Conservation (phyloP, 1,140 invertebrate genomes). For the Bombus fervidus region DNA sequence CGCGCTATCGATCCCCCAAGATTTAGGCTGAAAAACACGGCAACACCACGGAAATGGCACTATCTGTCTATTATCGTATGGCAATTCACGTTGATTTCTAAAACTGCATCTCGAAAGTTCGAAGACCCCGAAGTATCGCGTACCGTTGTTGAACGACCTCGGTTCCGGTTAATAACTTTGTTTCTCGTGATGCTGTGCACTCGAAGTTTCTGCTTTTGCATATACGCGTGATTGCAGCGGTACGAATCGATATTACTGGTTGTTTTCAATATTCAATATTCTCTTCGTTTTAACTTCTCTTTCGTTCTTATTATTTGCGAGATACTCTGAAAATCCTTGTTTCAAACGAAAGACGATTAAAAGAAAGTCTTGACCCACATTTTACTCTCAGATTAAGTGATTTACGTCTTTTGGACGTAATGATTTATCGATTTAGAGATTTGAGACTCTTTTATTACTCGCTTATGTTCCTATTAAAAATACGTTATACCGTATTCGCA, state of each 20-base stretch:
- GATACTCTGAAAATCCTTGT: background rate
- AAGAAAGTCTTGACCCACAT: too few relatives aligned
- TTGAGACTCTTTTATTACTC: too few relatives aligned
- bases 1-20: background rate
- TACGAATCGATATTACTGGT: background rate
- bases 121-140: background rate
- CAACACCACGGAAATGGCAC: background rate
- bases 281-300: background rate
- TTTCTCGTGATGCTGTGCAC: background rate
- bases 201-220: background rate
- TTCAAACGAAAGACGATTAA: too few relatives aligned
- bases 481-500: too few relatives aligned
- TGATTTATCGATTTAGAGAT: too few relatives aligned
- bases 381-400: too few relatives aligned
- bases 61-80: background rate
- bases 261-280: background rate
- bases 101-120: background rate
- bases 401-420: too few relatives aligned
- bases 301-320: background rate
- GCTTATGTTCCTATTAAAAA: too few relatives aligned
- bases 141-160: background rate
- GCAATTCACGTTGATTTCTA: background rate
- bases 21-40: conserved; percentile 1
- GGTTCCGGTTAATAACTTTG: background rate
- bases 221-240: too few relatives aligned